Evolutionary conservation across 2,888 invertebrate species (phyloP), one percentile per base, ranked within the genome.

Genomic region (Desoria tigrina): DNA sequence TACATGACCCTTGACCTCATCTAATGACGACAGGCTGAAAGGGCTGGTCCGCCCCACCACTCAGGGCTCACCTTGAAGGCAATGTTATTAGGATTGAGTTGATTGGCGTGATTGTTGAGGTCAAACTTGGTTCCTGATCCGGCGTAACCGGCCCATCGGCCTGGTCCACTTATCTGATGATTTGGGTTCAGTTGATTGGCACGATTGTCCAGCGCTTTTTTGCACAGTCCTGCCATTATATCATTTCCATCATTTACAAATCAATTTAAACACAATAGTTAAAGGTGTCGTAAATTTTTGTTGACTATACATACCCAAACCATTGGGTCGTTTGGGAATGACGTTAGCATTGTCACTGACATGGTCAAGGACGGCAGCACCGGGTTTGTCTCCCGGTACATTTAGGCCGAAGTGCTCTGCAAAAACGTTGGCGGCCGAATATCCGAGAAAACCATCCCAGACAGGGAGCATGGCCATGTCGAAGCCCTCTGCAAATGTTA

Each of bases 111-210:
- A 55, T 81, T 81, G 55, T 78, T 65, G 1, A 76, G n/a, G 63
- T 79, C 79, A 0, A 76, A 2, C 16, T 73, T 73, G 2, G 66
- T 73, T 1, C 76, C 78, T 1, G 71, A 14, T 1, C 80, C 81
- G 0, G 54, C n/a, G 45, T 79, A 80, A 0, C 77, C 78, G 0
- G 77, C 75, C 0, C 56, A 14, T 37, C 72, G 78, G 0, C 79
- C 79, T 1, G 78, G 76, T 11, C 70, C 67, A 53, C 23, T 65
- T 4, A 57, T n/a, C 0, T 18, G 2, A 28, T 79, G 77, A 4
- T 65, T 77, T 0, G 79, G 79, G 32, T 80, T 79, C 37, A 74
- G 70, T 23, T 79, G 78, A 2, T 79, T 78, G 0, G 78, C 60
- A 2, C 77, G 66, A 55, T 79, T 78, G 75, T 72, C 80, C 42